These are phyloP conservation scores for Chiloscyllium plagiosum DNA, from an alignment of 2,113 vertebrate species.

Conservation along the genomic window DNA sequence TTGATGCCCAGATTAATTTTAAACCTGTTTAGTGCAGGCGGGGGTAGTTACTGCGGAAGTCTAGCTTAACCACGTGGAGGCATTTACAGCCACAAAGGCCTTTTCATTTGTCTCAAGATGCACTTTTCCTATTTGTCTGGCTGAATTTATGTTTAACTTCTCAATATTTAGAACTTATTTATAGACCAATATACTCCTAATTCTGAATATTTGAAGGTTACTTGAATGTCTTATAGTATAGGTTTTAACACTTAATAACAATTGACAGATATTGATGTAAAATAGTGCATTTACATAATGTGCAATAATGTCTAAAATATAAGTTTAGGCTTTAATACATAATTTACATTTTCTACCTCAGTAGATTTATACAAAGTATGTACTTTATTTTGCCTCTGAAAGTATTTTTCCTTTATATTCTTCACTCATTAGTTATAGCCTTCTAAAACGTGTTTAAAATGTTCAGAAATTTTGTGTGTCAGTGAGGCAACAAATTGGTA, in stretches of 20 bases:
- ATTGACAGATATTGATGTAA: background rate
- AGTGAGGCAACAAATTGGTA: background rate
- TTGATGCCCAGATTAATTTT: background rate
- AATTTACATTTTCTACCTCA: background rate
- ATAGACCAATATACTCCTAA: background rate
- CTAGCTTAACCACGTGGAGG: background rate
- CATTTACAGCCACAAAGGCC: background rate
- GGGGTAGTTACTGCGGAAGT: background rate
- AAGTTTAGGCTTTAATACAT: background rate
- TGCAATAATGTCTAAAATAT: background rate
- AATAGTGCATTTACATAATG: background rate
- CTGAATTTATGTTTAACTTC: background rate
- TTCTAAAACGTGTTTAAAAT: background rate
- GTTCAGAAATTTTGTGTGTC: background rate
- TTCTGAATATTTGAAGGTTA: background rate
- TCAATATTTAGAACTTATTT: background rate
- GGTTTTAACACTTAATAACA: background rate
- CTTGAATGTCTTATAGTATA: background rate
- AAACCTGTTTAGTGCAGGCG: background rate
- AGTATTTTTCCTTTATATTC: background rate
- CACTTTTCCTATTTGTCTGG: background rate
- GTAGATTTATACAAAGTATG: background rate
- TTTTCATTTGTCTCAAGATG: background rate
- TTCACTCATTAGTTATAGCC: background rate
- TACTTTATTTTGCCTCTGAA: background rate